Percentiles rank a stretch among this genome's conserved stretches.
phyloP scores from a whole-genome alignment of 2,888 invertebrate species.

The Entomobrya multifasciata region DNA sequence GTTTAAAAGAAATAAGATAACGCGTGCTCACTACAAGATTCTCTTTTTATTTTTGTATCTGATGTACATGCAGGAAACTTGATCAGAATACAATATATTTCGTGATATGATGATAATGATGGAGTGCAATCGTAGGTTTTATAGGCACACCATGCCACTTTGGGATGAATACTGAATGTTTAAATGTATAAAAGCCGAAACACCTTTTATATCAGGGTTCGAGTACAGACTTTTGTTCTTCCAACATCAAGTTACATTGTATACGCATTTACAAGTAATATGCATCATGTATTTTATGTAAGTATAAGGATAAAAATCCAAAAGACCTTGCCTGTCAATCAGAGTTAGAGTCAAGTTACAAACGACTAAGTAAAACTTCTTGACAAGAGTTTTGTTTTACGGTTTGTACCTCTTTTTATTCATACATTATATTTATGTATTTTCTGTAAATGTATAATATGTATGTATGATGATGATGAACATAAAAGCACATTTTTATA shows the following conservation, averaged over 20 bases:
- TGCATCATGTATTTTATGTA: background rate
- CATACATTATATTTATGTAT: slow-evolving; percentile 21
- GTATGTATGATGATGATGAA: background rate
- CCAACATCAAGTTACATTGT: slow-evolving; percentile 23
- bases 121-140: slow-evolving; percentile 17
- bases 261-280: background rate
- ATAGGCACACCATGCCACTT: too few species aligned
- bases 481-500: background rate
- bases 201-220: slow-evolving; percentile 8
- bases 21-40: too few species aligned
- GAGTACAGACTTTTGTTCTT: slow-evolving; percentile 5
- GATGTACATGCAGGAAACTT: too few species aligned
- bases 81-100: slow-evolving; percentile 15
- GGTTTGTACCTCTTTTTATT: slow-evolving; percentile 62
- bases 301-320: slow-evolving; percentile 65
- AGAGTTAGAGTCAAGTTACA: slow-evolving; percentile 73
- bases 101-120: slow-evolving; percentile 23
- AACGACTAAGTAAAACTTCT: slow-evolving; percentile 72
- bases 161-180: background rate
- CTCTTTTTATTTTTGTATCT: too few species aligned
- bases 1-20: too few species aligned
- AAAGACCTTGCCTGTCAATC: slow-evolving; percentile 74
- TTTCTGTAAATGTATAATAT: background rate
- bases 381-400: slow-evolving; percentile 74
- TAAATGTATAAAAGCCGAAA: too few species aligned